Conservation (phyloP, 2,113 vertebrate genomes). For the Symphodus melops region DNA sequence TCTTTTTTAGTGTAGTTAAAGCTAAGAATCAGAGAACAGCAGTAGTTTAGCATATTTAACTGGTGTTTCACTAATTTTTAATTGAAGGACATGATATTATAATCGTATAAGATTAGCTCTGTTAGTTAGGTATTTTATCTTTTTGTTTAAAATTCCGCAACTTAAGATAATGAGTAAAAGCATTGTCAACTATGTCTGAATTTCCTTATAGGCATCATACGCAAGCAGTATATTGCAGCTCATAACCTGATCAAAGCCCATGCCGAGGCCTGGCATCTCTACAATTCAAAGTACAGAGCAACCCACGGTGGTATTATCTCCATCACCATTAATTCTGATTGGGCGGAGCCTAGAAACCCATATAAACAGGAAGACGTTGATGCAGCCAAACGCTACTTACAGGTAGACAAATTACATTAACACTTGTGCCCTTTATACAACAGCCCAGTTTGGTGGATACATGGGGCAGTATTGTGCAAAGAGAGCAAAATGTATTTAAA, state of each 20-base stretch:
- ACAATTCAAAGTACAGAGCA: constrained; percentile 34
- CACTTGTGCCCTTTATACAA: background rate
- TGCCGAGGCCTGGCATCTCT: constrained; percentile 46
- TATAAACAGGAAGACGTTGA: constrained; percentile 46
- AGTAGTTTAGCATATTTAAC: too few species aligned
- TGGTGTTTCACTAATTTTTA: too few species aligned
- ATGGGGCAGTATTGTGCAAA: background rate
- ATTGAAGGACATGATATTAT: too few species aligned
- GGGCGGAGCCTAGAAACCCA: constrained; percentile 29
- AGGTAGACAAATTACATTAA: constrained; percentile 7
- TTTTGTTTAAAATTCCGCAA: background rate
- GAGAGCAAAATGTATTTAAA: background rate
- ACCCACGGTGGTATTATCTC: constrained; percentile 32
- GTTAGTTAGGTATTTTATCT: too few species aligned
- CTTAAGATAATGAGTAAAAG: background rate
- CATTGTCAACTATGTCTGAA: background rate
- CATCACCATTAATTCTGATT: constrained; percentile 42
- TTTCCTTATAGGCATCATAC: constrained; percentile 27
- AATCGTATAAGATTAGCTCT: too few species aligned
- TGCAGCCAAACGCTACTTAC: constrained; percentile 24
- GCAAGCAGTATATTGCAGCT: constrained; percentile 43
- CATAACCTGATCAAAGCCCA: constrained; percentile 52
- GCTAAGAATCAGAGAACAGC: too few species aligned
- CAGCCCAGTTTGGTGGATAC: background rate
- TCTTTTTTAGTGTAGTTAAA: too few species aligned